Conservation (phyloP, 2,797 vertebrate genomes). For the Astyanax mexicanus region DNA sequence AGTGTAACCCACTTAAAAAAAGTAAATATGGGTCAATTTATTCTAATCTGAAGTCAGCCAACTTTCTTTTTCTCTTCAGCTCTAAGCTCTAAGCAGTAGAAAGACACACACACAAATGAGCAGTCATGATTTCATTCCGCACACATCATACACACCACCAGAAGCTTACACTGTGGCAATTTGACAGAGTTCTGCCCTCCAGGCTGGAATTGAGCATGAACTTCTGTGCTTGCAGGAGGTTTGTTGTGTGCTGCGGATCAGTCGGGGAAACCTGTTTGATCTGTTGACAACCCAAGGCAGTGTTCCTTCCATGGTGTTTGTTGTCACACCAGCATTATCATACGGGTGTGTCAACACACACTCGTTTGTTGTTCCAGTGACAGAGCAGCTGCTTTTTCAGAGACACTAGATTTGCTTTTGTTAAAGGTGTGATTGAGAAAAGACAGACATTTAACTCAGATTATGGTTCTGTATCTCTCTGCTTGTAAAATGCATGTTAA, state of each 20-base stretch:
- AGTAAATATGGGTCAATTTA: constrained; percentile 1
- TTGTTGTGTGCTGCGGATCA: constrained; percentile 53
- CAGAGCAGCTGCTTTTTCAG: constrained; percentile 48
- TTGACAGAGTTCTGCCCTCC: background rate
- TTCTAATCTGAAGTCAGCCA: background rate
- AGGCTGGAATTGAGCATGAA: constrained; percentile 39
- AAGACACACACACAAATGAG: background rate
- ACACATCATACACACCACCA: background rate
- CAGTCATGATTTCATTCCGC: background rate
- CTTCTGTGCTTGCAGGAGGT: constrained; percentile 33
- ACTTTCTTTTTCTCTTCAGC: background rate
- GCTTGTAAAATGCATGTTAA: no score
- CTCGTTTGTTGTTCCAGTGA: constrained; percentile 58
- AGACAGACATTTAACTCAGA: background rate
- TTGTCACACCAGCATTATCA: constrained; percentile 59
- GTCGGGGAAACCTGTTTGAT: constrained; percentile 50
- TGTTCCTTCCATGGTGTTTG: constrained; percentile 57
- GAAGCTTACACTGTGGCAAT: background rate
- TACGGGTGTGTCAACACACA: constrained; percentile 55
- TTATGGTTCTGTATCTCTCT: no score
- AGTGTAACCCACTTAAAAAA: background rate
- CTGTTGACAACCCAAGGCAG: constrained; percentile 56
- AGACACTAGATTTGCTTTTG: constrained; percentile 17
- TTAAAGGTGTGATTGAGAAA: constrained; percentile 19
- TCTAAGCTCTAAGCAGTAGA: background rate